Evolutionary conservation across 2,888 invertebrate species (phyloP).

Genomic region (Amphipoea lucens): DNA sequence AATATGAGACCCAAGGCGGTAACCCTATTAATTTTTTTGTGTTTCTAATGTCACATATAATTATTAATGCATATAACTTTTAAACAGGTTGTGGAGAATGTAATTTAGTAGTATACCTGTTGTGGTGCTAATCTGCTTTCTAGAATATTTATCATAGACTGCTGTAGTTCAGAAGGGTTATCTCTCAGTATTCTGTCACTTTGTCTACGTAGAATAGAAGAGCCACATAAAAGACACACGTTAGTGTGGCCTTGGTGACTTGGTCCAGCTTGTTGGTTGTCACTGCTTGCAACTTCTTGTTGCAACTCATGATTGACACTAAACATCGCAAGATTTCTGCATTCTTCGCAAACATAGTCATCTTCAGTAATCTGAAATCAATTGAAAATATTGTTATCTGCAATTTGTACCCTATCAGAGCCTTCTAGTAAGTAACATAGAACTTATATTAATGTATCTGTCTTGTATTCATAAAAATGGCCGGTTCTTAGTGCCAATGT

Average conservation of each 20-base stretch:
- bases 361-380: conserved; percentile 7
- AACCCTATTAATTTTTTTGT: not conserved
- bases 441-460: not conserved
- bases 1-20: conserved; percentile 5
- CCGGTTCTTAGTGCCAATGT: not conserved
- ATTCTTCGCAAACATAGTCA: conserved; percentile 10
- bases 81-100: not conserved
- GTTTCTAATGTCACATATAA: not conserved
- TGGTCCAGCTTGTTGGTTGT: not conserved
- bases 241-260: not conserved
- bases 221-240: conserved; percentile 12
- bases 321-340: conserved; percentile 2
- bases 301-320: not conserved
- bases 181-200: too few species aligned
- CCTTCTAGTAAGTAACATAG: not conserved
- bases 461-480: not conserved
- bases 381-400: not conserved
- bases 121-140: conserved; percentile 1
- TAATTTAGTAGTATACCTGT: conserved; percentile 15
- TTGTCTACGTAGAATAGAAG: conserved; percentile 8
- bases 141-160: conserved; percentile 14
- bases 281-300: not conserved
- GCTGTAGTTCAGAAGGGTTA: conserved; percentile 2
- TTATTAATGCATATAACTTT: conserved; percentile 3
- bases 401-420: not conserved